These are phyloP conservation scores for Diceros bicornis DNA, from an alignment of 2,797 vertebrate species.

Conservation along the genomic window DNA sequence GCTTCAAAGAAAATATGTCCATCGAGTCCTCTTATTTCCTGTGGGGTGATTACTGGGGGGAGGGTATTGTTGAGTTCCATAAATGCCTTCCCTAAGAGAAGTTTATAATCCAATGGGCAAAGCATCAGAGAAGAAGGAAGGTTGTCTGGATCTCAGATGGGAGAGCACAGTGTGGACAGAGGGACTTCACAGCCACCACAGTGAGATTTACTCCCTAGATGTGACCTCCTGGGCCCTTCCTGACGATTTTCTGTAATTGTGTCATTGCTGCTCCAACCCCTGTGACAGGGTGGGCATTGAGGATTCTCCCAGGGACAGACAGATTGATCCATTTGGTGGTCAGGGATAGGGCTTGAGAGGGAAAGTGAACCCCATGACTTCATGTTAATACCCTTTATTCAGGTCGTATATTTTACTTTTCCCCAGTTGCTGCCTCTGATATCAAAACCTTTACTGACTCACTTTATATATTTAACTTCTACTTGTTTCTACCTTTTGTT, in stretches of 20 bases:
- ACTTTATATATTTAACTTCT: not conserved
- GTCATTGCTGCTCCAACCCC: not conserved
- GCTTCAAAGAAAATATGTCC: not conserved
- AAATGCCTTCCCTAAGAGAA: slow-evolving; percentile 8
- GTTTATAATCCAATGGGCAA: not conserved
- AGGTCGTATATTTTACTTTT: not conserved
- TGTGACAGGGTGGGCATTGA: not conserved
- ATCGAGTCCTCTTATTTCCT: not conserved
- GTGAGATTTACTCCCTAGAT: not conserved
- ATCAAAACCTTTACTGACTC: not conserved
- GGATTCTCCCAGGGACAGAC: not conserved
- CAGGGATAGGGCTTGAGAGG: no score
- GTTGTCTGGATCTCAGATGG: not conserved
- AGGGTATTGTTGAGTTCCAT: not conserved
- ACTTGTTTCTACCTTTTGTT: not conserved
- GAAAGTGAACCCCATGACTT: not conserved
- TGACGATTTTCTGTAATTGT: not conserved
- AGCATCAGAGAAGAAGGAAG: not conserved
- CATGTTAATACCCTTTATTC: not conserved
- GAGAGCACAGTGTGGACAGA: not conserved
- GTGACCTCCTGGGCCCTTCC: not conserved
- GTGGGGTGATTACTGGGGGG: rapidly evolving
- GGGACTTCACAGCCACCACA: not conserved
- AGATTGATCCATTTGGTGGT: not conserved
- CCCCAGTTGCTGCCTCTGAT: not conserved